phyloP scores from a whole-genome alignment of 2,888 invertebrate species.

The Diplolepis rosae region DNA sequence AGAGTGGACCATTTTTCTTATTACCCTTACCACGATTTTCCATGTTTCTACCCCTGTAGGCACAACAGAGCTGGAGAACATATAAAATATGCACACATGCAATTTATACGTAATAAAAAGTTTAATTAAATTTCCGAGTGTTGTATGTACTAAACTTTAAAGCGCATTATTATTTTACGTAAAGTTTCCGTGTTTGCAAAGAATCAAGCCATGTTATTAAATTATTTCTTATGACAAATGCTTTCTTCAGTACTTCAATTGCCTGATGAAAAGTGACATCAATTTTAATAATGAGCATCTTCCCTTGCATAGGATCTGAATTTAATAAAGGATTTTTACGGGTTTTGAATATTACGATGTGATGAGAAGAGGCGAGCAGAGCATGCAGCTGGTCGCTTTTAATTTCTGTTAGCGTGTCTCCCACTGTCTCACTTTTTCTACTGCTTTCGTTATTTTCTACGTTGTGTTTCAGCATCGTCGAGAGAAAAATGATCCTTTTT shows the following conservation, averaged over 20 bases:
- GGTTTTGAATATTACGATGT: conserved; percentile 55
- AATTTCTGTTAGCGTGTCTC: conserved; percentile 50
- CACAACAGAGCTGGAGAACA: background rate
- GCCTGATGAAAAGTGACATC: conserved; percentile 39
- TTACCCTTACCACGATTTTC: background rate
- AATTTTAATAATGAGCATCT: conserved; percentile 53
- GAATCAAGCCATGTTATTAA: background rate
- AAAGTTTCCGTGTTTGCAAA: background rate
- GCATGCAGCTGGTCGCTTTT: conserved; percentile 54
- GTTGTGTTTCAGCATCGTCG: conserved; percentile 48
- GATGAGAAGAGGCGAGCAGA: conserved; percentile 35
- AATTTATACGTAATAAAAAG: background rate
- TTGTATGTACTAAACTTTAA: background rate
- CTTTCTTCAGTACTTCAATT: background rate
- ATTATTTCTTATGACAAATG: background rate
- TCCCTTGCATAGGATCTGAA: conserved; percentile 50
- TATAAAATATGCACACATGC: background rate
- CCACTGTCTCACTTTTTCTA: conserved; percentile 31
- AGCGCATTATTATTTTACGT: background rate
- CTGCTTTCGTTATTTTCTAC: conserved; percentile 32
- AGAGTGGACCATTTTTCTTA: background rate
- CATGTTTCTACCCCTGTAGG: background rate
- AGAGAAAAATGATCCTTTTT: conserved; percentile 32
- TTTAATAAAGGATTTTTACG: conserved; percentile 58
- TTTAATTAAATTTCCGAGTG: background rate